Base-by-base conservation (phyloP, 2,797 vertebrate genomes). In the Pseudocheirus occidentalis region DNA sequence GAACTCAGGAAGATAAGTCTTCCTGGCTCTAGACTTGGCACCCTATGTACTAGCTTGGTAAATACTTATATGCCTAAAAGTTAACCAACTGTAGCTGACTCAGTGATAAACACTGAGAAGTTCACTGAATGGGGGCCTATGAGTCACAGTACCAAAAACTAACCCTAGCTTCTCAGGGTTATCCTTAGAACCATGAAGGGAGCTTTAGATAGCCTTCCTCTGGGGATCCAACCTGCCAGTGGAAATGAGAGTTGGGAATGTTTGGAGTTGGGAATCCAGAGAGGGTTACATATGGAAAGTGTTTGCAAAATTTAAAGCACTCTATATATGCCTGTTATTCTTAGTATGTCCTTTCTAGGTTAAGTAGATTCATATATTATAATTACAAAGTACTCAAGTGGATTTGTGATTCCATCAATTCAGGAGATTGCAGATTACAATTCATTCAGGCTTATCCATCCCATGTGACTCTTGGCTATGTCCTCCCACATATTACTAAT, bases 21-120 rank as follows among this genome's bases (percentile, higher is more conserved):
- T 87, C 93, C 57, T 55, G 57, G 94, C 93, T 90, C 58, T 59
- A 92, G 92, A 95, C 31, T 16, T 29, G 66, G 16, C 73, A 13
- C 40, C 6, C 66, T 94, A 94, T 94, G 50, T 92, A 52, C 55
- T 81, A 54, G 40, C 52, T 55, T 57, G 53, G 90, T 59, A 55
- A 93, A n/a, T 73, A 73, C 34, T 73, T n/a, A 34, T 73, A 40
- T 40, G 1, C 29, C 34, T 40, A 40, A 21, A 66, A 73, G 62
- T 4, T 40, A 73, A 73, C 28, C 1, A 73, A 7, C 34, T 73
- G 34, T 40, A 34, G 62, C 62, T 40, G 62, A 14, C 34, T 73
- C 11, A 73, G 6, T 73, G 34, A 73, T 73, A 73, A 73, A 73
- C 16, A 40, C 34, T 66, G 34, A n/a, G 34, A 34, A 66, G 62